A percentile compares a stretch with the other conserved stretches of the same genome.
Conservation (phyloP, 2,113 vertebrate species). For the Semicossyphus pulcher region DNA sequence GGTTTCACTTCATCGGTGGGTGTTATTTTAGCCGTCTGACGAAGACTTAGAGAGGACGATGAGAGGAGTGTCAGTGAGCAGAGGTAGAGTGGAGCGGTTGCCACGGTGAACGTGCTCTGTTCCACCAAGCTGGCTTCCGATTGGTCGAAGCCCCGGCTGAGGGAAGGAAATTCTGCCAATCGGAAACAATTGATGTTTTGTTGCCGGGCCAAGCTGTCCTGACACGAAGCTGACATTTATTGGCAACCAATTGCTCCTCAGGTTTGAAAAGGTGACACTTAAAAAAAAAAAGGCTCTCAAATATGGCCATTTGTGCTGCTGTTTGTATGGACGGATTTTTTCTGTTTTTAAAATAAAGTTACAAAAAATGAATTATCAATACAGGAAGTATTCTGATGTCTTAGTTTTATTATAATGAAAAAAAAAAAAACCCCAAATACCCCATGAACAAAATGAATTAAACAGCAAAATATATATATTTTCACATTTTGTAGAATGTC, state of each 20-base stretch:
- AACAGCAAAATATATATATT: too few species aligned
- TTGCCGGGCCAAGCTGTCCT: constrained; percentile 80
- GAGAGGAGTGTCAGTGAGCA: constrained; percentile 63
- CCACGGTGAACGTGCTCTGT: constrained; percentile 74
- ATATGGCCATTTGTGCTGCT: not conserved
- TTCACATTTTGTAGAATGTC: too few species aligned
- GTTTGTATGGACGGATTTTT: not conserved
- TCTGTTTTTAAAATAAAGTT: not conserved
- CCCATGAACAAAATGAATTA: too few species aligned
- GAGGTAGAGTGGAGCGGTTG: constrained; percentile 76
- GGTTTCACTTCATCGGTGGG: constrained; percentile 35
- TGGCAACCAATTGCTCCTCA: constrained; percentile 57
- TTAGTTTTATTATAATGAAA: too few species aligned
- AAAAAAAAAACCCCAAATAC: too few species aligned
- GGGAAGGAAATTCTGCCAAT: constrained; percentile 82
- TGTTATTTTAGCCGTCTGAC: constrained; percentile 65
- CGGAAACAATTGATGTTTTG: constrained; percentile 83
- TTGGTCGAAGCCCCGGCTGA: constrained; percentile 69
- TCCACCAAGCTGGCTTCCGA: constrained; percentile 70
- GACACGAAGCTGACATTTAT: constrained; percentile 74
- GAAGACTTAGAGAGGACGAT: constrained; percentile 47
- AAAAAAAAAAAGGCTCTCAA: constrained; percentile 6
- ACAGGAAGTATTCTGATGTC: too few species aligned
- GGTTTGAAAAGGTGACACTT: constrained; percentile 64
- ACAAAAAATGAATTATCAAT: too few species aligned